Conservation (phyloP, 2,888 invertebrate species). For the Ennomos fuscantarius region DNA sequence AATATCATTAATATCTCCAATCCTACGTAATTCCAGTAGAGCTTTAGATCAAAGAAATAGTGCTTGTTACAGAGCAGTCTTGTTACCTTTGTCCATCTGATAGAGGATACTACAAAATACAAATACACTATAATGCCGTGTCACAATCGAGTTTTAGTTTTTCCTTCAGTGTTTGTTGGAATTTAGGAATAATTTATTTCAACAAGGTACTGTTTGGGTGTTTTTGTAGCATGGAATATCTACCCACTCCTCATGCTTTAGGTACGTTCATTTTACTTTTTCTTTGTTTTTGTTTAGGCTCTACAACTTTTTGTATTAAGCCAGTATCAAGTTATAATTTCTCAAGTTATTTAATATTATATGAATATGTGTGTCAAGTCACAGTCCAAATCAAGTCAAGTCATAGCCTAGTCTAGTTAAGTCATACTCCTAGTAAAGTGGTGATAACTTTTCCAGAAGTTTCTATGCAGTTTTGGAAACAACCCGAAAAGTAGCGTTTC, state of each 20-base stretch:
- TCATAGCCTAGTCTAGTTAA: too few species aligned
- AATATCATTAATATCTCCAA: slow-evolving; percentile 39
- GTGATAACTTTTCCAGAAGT: too few species aligned
- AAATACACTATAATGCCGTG: slow-evolving; percentile 15
- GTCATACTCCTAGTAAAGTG: too few species aligned
- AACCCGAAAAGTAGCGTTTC: too few species aligned
- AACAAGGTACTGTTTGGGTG: neutral
- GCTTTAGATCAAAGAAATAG: slow-evolving; percentile 17
- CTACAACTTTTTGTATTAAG: too few species aligned
- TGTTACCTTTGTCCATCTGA: slow-evolving; percentile 31
- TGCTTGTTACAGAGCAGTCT: slow-evolving; percentile 30
- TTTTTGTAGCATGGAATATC: neutral
- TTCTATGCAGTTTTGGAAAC: too few species aligned
- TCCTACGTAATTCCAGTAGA: slow-evolving; percentile 20
- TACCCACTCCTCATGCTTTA: neutral
- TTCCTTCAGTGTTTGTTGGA: neutral
- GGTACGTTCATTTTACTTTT: too few species aligned
- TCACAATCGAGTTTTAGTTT: slow-evolving; percentile 15
- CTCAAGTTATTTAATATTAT: too few species aligned
- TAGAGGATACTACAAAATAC: slow-evolving; percentile 12
- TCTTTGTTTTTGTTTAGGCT: too few species aligned
- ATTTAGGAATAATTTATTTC: neutral
- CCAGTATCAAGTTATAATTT: too few species aligned
- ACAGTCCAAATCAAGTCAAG: too few species aligned
- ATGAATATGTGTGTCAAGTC: too few species aligned